Evolutionary conservation across 2,888 invertebrate species (phyloP).

Genomic region (Zhuqinia jingwanae): DNA sequence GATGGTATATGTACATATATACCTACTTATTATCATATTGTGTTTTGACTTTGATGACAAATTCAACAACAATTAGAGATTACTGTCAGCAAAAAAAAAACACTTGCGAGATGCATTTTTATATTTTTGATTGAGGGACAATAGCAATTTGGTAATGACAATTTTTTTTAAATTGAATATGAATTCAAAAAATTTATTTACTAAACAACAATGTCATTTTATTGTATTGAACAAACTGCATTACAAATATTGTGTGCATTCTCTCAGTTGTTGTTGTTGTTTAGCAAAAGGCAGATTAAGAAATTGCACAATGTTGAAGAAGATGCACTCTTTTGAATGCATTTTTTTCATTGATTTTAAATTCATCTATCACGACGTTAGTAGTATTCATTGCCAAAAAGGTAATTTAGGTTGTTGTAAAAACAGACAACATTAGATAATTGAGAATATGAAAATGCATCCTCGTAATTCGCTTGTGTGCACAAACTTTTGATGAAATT

Average conservation of each 20-base stretch:
- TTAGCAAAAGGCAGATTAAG: no score
- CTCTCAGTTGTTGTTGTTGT: no score
- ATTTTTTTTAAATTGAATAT: conserved; percentile 44
- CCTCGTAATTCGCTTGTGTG: neutral
- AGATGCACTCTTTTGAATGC: conserved; percentile 10
- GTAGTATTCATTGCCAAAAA: conserved; percentile 19
- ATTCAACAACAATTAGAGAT: no score
- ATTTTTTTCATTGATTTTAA: neutral
- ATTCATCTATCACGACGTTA: neutral
- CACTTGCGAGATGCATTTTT: neutral
- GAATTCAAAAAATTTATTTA: neutral
- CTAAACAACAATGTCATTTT: neutral
- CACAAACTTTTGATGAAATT: conserved; percentile 13
- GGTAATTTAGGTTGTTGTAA: conserved; percentile 27
- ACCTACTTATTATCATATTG: no score
- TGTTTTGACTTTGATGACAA: neutral
- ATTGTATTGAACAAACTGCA: no score
- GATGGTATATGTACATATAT: no score
- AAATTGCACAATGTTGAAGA: conserved; percentile 19
- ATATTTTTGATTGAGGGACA: neutral
- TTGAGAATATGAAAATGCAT: conserved; percentile 21
- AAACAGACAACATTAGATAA: neutral
- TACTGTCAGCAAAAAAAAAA: neutral
- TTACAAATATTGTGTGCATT: no score
- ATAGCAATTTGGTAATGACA: conserved; percentile 21